Evolutionary conservation across 2,797 vertebrate species (phyloP), one percentile per base, ranked within the genome.

Genomic region (Ammospiza maritima): DNA sequence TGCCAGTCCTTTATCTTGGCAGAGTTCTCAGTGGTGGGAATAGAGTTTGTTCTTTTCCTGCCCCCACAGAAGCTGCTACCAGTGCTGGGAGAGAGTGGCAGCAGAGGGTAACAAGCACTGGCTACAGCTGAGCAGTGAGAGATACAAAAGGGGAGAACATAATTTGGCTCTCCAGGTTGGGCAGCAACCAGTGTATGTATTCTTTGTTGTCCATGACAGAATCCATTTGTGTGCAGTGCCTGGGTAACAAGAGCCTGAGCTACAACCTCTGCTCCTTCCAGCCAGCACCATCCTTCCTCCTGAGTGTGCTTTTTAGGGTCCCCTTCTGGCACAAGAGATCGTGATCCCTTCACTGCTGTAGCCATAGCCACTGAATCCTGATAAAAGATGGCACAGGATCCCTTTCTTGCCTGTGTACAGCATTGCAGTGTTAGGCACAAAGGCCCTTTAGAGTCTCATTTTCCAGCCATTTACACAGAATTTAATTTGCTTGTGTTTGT

Each of bases 401-500:
- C 50, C 36, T 53, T 73, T 72, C 62, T 66, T 66, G 62, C 38
- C 53, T 57, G 7, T 30, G 26, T 19, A 62, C 32, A 45, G 58
- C 10, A 2, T 27, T 19, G 65, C 61, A 27, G 53, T 48, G 25
- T 54, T 44, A 69, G 30, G 65, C 77, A 91, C 60, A 79, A 60
- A 78, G 60, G 50, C 62, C 66, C 76, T 84, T 89, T 67, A 54
- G 7, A 14, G 53, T 47, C 77, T 80, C 45, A 57, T 89, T 95
- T 82, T 71, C 69, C 66, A 79, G 58, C 32, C 57, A 71, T 81
- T 89, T 74, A 70, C 81, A 89, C 48, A 50, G 40, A 61, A 47
- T 77, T 96, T 89, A 47, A 92, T 96, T 92, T 80, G 61, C 88
- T 65, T 65, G 23, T 75, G 51, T 89, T 93, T 88, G 75, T 23